phyloP scores from a whole-genome alignment of 2,113 vertebrate species.

The Excalfactoria chinensis region DNA sequence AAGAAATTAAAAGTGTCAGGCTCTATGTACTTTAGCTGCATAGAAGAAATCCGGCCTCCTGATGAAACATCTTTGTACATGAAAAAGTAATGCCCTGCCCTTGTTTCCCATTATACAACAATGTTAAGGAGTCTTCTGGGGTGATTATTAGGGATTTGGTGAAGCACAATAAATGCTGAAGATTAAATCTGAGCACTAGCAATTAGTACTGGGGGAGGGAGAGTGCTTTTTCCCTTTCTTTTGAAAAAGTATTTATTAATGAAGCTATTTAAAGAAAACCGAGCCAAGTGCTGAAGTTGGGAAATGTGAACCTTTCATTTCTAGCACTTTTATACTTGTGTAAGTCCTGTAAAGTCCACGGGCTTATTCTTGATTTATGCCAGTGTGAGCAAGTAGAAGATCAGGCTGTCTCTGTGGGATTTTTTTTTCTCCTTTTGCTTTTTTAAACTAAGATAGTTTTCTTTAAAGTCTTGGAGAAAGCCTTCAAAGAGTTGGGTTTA shows the following conservation, averaged over 20 bases:
- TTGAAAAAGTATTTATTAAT: constrained; percentile 65
- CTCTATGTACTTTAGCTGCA: constrained; percentile 65
- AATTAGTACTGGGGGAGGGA: constrained; percentile 69
- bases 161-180: constrained; percentile 71
- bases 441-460: constrained; percentile 33
- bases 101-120: constrained; percentile 76
- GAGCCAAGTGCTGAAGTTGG: constrained; percentile 50
- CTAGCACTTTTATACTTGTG: constrained; percentile 59
- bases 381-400: constrained; percentile 54
- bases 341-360: constrained; percentile 48
- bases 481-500: constrained; percentile 40
- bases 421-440: constrained; percentile 47
- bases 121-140: constrained; percentile 76
- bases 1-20: constrained; percentile 78
- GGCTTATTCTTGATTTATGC: constrained; percentile 64
- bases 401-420: constrained; percentile 54
- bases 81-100: constrained; percentile 76
- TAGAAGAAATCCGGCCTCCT: constrained; percentile 72
- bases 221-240: not conserved
- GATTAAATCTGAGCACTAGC: constrained; percentile 72
- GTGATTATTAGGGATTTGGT: constrained; percentile 75
- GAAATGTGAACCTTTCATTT: constrained; percentile 65
- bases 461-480: constrained; percentile 51
- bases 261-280: constrained; percentile 65
- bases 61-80: constrained; percentile 75